Conservation (phyloP, 2,797 vertebrate species). For the Oreonectes daqikongensis region DNA sequence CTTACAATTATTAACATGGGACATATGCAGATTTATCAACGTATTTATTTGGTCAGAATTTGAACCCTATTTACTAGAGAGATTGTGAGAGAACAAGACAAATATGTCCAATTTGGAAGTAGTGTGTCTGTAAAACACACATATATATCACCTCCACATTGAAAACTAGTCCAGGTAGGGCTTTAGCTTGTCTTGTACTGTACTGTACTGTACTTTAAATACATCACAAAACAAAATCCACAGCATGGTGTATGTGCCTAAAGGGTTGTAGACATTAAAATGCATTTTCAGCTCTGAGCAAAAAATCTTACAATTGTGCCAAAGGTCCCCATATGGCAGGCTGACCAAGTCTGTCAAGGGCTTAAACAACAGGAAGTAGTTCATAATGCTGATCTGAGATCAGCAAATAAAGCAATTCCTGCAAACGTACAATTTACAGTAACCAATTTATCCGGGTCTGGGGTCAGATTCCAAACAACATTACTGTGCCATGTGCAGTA, state of each 20-base stretch:
- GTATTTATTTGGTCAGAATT: no score
- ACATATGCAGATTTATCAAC: no score
- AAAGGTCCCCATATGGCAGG: slow-evolving; percentile 63
- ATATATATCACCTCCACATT: neutral
- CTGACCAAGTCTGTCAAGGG: slow-evolving; percentile 25
- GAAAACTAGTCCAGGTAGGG: neutral
- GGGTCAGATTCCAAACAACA: slow-evolving; percentile 1
- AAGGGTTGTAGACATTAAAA: slow-evolving; percentile 16
- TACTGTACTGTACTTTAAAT: neutral
- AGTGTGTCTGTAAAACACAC: no score
- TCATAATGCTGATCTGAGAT: slow-evolving; percentile 8
- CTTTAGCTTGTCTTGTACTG: neutral
- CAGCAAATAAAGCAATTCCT: slow-evolving; percentile 25
- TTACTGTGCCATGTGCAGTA: neutral
- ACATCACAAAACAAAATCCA: neutral
- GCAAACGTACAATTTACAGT: slow-evolving; percentile 14
- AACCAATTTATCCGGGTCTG: slow-evolving; percentile 15
- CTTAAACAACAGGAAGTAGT: slow-evolving; percentile 50
- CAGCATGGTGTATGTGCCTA: neutral
- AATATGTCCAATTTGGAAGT: neutral
- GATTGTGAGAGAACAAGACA: neutral
- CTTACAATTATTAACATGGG: no score
- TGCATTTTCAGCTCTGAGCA: slow-evolving; percentile 22
- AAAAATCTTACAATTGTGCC: slow-evolving; percentile 57
- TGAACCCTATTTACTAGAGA: neutral